These are phyloP conservation scores for Lepus oiostolus DNA, from an alignment of 2,797 vertebrate genomes.

Conservation along the genomic window DNA sequence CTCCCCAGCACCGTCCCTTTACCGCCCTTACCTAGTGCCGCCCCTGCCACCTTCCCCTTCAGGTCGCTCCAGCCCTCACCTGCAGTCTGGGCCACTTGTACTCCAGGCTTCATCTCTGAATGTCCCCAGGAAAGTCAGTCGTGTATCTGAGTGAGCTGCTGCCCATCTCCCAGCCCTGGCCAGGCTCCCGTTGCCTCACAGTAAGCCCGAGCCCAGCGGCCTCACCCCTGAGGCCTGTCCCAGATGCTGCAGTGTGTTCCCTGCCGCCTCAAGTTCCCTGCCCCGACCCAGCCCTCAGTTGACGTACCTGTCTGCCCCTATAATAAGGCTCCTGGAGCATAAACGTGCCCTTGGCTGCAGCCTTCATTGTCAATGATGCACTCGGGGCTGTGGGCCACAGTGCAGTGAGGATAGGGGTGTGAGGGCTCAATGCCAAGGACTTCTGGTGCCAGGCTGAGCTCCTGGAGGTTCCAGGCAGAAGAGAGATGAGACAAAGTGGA, in stretches of 20 bases:
- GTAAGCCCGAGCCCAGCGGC: neutral
- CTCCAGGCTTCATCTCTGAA: neutral
- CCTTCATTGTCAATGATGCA: neutral
- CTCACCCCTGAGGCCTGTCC: neutral
- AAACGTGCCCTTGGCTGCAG: neutral
- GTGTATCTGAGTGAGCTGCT: neutral
- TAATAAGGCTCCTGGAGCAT: neutral
- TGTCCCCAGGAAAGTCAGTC: neutral
- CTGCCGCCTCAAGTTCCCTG: neutral
- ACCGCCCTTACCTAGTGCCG: neutral
- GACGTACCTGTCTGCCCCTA: neutral
- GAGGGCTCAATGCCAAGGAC: neutral
- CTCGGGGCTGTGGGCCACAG: neutral
- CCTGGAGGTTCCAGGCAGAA: conserved; percentile 29
- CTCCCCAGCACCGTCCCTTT: neutral
- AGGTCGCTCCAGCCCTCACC: neutral
- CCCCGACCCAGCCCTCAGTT: neutral
- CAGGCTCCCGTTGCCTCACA: neutral
- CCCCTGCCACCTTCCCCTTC: neutral
- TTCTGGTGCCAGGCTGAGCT: neutral
- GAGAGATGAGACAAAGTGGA: neutral
- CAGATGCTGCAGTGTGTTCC: neutral
- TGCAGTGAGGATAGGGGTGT: neutral
- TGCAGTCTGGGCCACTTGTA: neutral
- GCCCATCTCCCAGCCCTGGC: neutral